Conservation (phyloP, 1,140 invertebrate genomes). For the Tetragonula clypearis region DNA sequence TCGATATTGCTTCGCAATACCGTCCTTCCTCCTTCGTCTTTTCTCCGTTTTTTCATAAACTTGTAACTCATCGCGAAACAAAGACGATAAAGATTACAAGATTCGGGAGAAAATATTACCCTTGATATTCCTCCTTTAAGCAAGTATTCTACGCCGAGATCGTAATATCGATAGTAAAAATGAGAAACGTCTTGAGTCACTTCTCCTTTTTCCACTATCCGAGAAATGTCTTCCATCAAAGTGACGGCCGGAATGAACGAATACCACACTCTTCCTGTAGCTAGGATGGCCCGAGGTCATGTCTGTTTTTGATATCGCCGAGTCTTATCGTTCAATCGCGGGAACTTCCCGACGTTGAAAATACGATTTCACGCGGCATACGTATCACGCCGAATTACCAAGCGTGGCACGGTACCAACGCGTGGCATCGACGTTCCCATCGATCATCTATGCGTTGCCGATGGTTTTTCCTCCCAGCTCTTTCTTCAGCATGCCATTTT, state of each 20-base stretch:
- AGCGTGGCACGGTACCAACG: background rate
- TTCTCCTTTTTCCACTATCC: background rate
- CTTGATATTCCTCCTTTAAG: background rate
- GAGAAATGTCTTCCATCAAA: background rate
- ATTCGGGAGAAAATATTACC: background rate
- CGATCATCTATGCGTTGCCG: conserved; percentile 4
- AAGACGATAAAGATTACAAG: background rate
- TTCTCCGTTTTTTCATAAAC: background rate
- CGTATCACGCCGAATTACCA: conserved; percentile 4
- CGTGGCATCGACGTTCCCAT: conserved; percentile 18
- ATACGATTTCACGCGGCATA: conserved; percentile 32
- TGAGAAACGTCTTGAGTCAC: background rate
- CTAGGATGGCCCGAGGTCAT: too few relatives aligned
- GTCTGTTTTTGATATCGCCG: conserved; percentile 6
- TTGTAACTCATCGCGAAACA: too few relatives aligned
- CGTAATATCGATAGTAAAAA: background rate
- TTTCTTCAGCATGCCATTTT: background rate
- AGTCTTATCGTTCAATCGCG: background rate
- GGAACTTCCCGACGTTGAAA: conserved; percentile 5
- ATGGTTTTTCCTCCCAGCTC: background rate
- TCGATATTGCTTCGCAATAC: background rate
- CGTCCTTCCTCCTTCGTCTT: background rate
- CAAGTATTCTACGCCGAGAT: background rate
- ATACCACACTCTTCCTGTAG: background rate
- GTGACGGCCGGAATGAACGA: background rate